Percentiles rank a stretch among this genome's conserved stretches.
Evolutionary conservation across 2,888 invertebrate genomes (phyloP).

Genomic region (Lordiphosa fenestrarum): DNA sequence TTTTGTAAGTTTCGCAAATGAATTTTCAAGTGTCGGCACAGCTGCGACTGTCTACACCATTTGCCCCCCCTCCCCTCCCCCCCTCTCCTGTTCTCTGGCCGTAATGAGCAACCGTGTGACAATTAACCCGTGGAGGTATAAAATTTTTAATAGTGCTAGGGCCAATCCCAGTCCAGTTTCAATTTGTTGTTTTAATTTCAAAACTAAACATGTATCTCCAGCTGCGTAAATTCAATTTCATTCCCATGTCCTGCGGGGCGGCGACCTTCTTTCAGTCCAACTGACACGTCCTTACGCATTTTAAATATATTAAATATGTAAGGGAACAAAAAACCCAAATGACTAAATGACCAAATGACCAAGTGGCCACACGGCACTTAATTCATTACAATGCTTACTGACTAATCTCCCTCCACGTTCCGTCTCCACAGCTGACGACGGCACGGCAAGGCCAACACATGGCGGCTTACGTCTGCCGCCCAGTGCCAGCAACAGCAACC

Average conservation of each 20-base stretch:
- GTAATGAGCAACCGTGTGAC: conserved; percentile 29
- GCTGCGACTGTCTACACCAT: too few relatives aligned
- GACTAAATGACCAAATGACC: conserved; percentile 1
- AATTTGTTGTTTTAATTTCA: conserved; percentile 14
- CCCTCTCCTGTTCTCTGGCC: too few relatives aligned
- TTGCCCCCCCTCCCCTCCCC: too few relatives aligned
- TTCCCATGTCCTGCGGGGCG: conserved; percentile 19
- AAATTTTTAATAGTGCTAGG: conserved; percentile 45
- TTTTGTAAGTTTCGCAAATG: background rate
- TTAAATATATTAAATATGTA: conserved; percentile 19
- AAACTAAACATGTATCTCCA: conserved; percentile 12
- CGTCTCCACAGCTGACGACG: conserved; percentile 46
- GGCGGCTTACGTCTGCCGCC: conserved; percentile 45
- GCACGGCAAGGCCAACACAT: conserved; percentile 63
- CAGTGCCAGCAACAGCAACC: conserved; percentile 24
- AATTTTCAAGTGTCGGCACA: background rate
- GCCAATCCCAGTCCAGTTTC: conserved; percentile 30
- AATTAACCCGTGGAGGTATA: conserved; percentile 43
- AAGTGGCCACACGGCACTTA: conserved; percentile 29
- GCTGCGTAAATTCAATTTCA: conserved; percentile 19
- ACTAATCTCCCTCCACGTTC: conserved; percentile 4
- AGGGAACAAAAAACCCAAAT: conserved; percentile 11
- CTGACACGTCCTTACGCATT: conserved; percentile 2
- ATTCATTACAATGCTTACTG: conserved; percentile 42
- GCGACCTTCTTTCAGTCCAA: conserved; percentile 5